Base-by-base conservation (phyloP, 2,888 invertebrate genomes). In the Electrophaes corylata region DNA sequence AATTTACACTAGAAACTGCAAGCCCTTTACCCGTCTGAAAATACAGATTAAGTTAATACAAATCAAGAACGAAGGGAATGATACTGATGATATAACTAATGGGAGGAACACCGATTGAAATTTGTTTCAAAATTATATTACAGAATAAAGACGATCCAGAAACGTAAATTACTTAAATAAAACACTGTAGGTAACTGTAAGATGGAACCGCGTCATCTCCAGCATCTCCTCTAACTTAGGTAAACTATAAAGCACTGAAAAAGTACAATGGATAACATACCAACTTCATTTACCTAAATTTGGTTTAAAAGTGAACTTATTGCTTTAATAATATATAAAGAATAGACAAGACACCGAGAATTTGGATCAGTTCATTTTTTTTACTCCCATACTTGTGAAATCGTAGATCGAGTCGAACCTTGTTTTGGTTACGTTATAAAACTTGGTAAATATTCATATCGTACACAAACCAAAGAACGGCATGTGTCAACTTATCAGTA, bases 401-500 rank as follows among this genome's bases (percentile, higher is more conserved):
- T 3, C 5, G 20, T 6, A 29, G 6, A 6, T 10, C 26, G 10
- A 29, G 26, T 29, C 10, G 6, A 10, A 29, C 8, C 10, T 8
- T 6, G 26, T 26, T 26, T 26, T 29, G 8, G 26, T 29, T 29
- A 29, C 26, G 26, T 29, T 29, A 10, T 20, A 29, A 29, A 29
- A 8, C 10, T 8, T 29, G 10, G 6, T 23, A 23, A 0, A 0
- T 4, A 23, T 29, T 29, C 26, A 29, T 31, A 47, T 52, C 47
- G 51, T 37, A 35, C 69, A 73, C 76, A 72, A 74, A 70, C 66
- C 71, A 67, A 70, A 62, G 53, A 68, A 62, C 50, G 56, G 64
- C 67, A 74, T 81, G 76, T 79, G 75, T 75, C 78, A 84, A 81
- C 82, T 79, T 83, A 84, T 84, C 79, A 84, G 80, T 84, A 86